phyloP scores from a whole-genome alignment of 1,140 invertebrate genomes.

The Lucilia sericata region DNA sequence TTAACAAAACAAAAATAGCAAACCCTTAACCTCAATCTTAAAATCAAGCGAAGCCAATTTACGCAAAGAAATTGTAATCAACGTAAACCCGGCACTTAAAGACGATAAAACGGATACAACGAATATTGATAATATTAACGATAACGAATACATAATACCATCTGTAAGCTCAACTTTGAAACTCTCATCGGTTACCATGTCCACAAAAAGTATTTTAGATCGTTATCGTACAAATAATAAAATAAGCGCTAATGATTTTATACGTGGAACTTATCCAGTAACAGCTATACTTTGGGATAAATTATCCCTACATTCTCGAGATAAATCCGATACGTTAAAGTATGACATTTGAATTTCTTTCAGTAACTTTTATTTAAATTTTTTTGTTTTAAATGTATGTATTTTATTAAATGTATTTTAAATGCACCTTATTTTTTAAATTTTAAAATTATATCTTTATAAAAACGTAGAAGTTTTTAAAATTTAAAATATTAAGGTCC shows the following conservation, averaged over 20 bases:
- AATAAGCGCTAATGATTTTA: constrained; percentile 55
- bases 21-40: background rate
- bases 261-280: constrained; percentile 48
- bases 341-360: constrained; percentile 53
- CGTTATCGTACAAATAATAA: constrained; percentile 47
- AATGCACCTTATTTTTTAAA: too few relatives aligned
- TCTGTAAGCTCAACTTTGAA: background rate
- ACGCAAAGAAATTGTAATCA: background rate
- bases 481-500: too few relatives aligned
- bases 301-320: constrained; percentile 56
- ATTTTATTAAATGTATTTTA: background rate
- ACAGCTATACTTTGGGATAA: constrained; percentile 55
- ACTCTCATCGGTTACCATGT: constrained; percentile 49
- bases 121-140: background rate
- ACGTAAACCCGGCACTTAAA: background rate
- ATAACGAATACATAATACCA: background rate
- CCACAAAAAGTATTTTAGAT: constrained; percentile 61
- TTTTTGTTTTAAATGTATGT: background rate
- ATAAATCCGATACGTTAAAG: constrained; percentile 65
- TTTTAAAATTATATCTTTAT: too few relatives aligned
- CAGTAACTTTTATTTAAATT: background rate
- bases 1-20: background rate
- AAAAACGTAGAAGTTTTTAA: too few relatives aligned
- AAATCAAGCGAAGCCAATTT: background rate
- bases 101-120: background rate